Evolutionary conservation across 2,113 vertebrate species (phyloP), one percentile per base, ranked within the genome.

Genomic region (Zosterops lateralis): DNA sequence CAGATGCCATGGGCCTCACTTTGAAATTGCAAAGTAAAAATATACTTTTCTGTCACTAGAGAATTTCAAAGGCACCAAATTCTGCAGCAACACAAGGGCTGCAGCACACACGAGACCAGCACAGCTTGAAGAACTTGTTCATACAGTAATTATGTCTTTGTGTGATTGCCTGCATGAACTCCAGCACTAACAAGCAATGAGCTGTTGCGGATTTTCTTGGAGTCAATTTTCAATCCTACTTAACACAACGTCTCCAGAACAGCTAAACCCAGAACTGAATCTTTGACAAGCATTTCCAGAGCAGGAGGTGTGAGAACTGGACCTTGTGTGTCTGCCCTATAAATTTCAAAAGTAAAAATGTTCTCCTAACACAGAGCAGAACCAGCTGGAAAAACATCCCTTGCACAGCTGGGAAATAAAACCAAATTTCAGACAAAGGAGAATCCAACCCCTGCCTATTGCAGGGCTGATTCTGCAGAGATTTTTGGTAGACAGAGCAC

Each of bases 121-220:
- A 87, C 91, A 95, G 94, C 89, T 88, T 93, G 80, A 92, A 74
- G 84, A 95, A 95, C 86, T 86, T 83, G 83, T 84, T 95, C 94
- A 95, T 62, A 76, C 79, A 92, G 85, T 88, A 94, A 95, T 86
- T 76, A 70, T 26, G 89, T 31, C 84, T 92, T 70, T 84, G 84
- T 92, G 73, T 58, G 86, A 73, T 36, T 87, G 87, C 65, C 72
- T 91, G 94, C 80, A 77, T 84, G 80, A 93, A 89, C 89, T 78
- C 76, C 61, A 70, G 56, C 72, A 51, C 74, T 90, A 95, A 89
- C 53, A 86, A 90, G 86, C 56, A 66, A 58, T 8, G 60, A 93
- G 80, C 60, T 86, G 86, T 40, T 89, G 64, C 20, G 10, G 65
- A 89, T 84, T 93, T 90, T 74, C 89, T 40, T 38, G 32, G 80